Percentiles rank a stretch among this genome's conserved stretches.
These are phyloP conservation scores for Deladenus siricidicola DNA, from an alignment of 2,888 invertebrate genomes.

Conservation along the genomic window DNA sequence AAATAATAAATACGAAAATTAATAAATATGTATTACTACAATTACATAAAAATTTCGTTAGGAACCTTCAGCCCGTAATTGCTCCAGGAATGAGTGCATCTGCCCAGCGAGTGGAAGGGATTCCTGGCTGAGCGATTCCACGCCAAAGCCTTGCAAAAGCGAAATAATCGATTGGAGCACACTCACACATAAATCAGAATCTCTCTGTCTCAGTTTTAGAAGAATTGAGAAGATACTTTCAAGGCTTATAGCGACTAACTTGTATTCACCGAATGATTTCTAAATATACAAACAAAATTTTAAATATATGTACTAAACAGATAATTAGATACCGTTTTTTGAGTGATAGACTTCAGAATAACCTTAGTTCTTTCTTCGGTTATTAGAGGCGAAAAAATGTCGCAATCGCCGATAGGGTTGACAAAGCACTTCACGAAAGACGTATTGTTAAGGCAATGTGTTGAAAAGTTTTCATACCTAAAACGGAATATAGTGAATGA, in stretches of 20 bases:
- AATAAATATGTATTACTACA: not conserved
- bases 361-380: too few relatives aligned
- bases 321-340: too few relatives aligned
- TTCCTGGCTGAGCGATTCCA: slow-evolving; percentile 75
- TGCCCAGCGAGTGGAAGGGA: slow-evolving; percentile 69
- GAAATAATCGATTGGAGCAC: slow-evolving; percentile 79
- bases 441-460: too few relatives aligned
- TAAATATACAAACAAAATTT: too few relatives aligned
- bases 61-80: slow-evolving; percentile 35
- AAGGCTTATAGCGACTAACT: slow-evolving; percentile 57
- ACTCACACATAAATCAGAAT: slow-evolving; percentile 77
- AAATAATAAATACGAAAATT: not conserved
- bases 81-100: slow-evolving; percentile 71
- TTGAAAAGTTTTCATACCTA: too few relatives aligned
- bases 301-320: too few relatives aligned
- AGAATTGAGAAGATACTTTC: slow-evolving; percentile 80
- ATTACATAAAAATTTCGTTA: slow-evolving; percentile 2
- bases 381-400: too few relatives aligned
- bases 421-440: too few relatives aligned
- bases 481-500: too few relatives aligned
- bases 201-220: slow-evolving; percentile 72
- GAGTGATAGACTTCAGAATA: too few relatives aligned
- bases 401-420: too few relatives aligned
- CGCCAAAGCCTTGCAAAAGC: slow-evolving; percentile 78
- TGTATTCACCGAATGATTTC: not conserved